These are phyloP conservation scores for Notolepis coatsorum DNA, from an alignment of 2,797 vertebrate species.

Conservation along the genomic window DNA sequence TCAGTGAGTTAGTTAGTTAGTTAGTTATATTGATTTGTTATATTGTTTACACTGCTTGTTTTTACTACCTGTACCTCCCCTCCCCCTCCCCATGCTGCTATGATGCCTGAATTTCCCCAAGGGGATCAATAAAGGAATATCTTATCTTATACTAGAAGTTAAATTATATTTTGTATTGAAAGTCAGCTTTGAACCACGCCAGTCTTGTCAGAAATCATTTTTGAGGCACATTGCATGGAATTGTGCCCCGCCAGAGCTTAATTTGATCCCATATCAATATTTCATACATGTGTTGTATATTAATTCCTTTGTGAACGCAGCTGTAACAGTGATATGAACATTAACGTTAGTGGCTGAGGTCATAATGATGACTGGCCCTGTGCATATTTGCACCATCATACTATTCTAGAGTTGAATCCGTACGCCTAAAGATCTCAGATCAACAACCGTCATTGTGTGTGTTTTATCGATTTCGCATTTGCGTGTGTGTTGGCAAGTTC, in stretches of 20 bases:
- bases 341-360: too few relatives aligned
- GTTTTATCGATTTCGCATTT: neutral
- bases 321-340: slow-evolving; percentile 3
- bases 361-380: too few relatives aligned
- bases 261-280: slow-evolving; percentile 14
- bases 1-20: too few relatives aligned
- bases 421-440: slow-evolving; percentile 37
- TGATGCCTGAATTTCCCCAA: too few relatives aligned
- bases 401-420: slow-evolving; percentile 27
- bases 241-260: neutral
- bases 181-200: slow-evolving; percentile 45
- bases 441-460: slow-evolving; percentile 26
- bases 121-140: too few relatives aligned
- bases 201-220: slow-evolving; percentile 35
- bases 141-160: too few relatives aligned
- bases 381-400: slow-evolving; percentile 28
- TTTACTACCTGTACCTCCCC: too few relatives aligned
- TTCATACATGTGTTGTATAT: neutral
- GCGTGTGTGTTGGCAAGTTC: slow-evolving; percentile 29
- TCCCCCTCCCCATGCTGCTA: too few relatives aligned
- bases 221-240: slow-evolving; percentile 19
- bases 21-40: too few relatives aligned
- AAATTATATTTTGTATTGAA: neutral
- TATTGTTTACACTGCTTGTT: too few relatives aligned
- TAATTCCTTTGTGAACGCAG: slow-evolving; percentile 5